Conservation (phyloP, 2,113 vertebrate species). For the Columba livia region DNA sequence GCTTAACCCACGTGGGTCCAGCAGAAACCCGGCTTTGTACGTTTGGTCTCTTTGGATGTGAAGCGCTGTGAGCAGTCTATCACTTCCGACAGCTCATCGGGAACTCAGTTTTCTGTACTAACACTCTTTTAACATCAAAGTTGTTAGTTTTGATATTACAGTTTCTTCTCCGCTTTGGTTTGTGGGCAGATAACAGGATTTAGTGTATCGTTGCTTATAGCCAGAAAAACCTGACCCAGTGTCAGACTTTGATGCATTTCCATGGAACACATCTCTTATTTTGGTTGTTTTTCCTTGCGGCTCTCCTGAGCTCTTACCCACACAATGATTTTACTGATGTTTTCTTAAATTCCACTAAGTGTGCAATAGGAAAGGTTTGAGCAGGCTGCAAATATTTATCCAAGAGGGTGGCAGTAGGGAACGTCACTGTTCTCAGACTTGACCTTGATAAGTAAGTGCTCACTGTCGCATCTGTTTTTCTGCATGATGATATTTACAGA, state of each 20-base stretch:
- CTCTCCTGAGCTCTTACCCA: background rate
- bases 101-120: background rate
- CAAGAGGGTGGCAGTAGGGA: background rate
- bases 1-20: too few relatives aligned
- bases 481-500: background rate
- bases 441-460: background rate
- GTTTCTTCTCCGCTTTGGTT: background rate
- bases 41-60: too few relatives aligned
- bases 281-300: background rate
- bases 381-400: conserved; percentile 17
- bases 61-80: background rate
- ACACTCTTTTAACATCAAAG: background rate
- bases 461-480: background rate
- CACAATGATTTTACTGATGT: rapidly evolving
- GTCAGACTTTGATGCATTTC: background rate
- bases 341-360: background rate
- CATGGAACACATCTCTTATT: background rate
- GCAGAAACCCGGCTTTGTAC: rapidly evolving
- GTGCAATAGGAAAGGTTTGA: background rate
- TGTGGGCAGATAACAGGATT: background rate
- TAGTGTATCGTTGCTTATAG: background rate
- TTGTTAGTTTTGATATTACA: background rate
- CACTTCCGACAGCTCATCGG: background rate
- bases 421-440: background rate
- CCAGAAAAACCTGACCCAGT: background rate